Evolutionary conservation across 2,888 invertebrate genomes (phyloP).

Genomic region (Acronicta psi): DNA sequence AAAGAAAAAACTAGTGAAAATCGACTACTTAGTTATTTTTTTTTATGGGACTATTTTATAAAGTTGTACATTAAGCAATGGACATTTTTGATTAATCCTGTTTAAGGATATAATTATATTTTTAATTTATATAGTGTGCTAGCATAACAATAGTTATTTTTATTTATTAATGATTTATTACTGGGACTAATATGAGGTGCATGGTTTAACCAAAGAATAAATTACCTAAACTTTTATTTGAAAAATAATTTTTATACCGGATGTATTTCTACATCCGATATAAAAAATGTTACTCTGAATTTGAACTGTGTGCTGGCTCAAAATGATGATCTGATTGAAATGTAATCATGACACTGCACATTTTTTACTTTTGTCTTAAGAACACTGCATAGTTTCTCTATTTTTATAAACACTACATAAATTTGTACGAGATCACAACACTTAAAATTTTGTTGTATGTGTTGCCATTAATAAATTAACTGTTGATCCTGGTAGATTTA

Average conservation of each 20-base stretch:
- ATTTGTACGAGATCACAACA: no score
- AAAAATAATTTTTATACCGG: no score
- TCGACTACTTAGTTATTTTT: no score
- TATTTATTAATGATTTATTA: conserved; percentile 14
- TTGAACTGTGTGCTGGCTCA: conserved; percentile 49
- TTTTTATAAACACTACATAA: no score
- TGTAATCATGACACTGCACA: conserved; percentile 44
- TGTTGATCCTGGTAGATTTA: background rate
- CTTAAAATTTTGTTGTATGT: background rate
- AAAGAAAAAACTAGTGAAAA: no score
- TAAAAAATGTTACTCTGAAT: no score
- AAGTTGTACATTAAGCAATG: no score
- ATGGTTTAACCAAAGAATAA: conserved; percentile 52
- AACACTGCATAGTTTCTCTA: background rate
- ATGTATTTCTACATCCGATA: no score
- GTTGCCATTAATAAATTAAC: background rate
- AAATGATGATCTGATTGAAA: conserved; percentile 45
- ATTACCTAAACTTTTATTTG: conserved; percentile 37
- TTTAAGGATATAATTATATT: background rate
- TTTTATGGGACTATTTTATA: no score
- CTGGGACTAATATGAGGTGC: conserved; percentile 15
- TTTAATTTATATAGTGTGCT: conserved; percentile 9
- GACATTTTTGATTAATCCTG: no score
- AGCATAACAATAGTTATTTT: conserved; percentile 1
- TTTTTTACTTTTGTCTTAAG: conserved; percentile 38